These are phyloP conservation scores for Anser brachyrhynchus DNA, from an alignment of 2,113 vertebrate species.

Conservation along the genomic window DNA sequence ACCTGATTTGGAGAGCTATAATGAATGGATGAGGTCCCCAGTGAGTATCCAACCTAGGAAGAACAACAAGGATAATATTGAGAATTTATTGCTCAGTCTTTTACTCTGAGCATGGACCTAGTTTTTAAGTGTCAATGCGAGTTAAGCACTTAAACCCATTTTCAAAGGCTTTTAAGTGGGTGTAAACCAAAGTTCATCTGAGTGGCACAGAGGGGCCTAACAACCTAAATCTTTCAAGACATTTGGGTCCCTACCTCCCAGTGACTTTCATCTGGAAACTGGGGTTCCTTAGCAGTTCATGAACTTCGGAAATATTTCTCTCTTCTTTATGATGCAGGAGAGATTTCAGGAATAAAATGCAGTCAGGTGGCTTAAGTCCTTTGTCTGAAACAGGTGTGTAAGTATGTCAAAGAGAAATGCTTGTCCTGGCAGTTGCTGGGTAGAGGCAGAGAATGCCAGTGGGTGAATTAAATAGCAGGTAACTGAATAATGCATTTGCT, in stretches of 20 bases:
- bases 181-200: background rate
- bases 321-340: background rate
- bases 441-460: background rate
- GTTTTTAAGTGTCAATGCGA: background rate
- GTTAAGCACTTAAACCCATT: background rate
- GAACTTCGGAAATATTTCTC: background rate
- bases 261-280: background rate
- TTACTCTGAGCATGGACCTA: background rate
- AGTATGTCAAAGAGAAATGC: background rate
- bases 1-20: background rate
- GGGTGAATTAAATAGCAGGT: background rate
- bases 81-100: background rate
- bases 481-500: conserved; percentile 3
- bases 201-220: background rate
- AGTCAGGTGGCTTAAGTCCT: background rate
- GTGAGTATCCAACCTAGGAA: background rate
- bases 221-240: background rate
- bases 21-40: background rate
- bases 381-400: background rate
- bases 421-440: background rate
- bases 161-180: background rate
- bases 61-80: background rate
- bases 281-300: background rate
- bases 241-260: background rate
- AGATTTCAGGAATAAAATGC: background rate